Conservation (phyloP, 2,888 invertebrate genomes). For the Pilophorus perplexus region DNA sequence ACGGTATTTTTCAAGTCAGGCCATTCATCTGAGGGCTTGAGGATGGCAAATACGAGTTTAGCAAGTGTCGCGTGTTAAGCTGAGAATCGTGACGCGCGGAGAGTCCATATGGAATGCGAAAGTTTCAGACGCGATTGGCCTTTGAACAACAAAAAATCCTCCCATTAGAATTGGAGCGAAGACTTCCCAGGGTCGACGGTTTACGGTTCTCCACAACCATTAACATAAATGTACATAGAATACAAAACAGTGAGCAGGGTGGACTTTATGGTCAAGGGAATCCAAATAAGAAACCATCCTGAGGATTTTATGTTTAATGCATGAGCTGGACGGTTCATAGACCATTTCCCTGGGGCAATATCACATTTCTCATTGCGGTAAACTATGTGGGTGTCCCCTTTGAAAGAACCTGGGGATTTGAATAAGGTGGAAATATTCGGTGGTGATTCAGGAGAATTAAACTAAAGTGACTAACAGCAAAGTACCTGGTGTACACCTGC, state of each 20-base stretch:
- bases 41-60: too few relatives aligned
- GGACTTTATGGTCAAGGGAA: constrained; percentile 37
- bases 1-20: too few relatives aligned
- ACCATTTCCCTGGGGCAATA: constrained; percentile 28
- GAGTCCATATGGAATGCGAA: background rate
- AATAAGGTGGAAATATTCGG: too few relatives aligned
- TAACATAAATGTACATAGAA: constrained; percentile 39
- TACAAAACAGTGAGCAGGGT: constrained; percentile 31
- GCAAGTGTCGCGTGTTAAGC: too few relatives aligned
- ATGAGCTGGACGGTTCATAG: constrained; percentile 27
- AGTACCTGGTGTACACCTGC: too few relatives aligned
- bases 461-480: too few relatives aligned
- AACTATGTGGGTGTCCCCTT: constrained; percentile 23
- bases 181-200: constrained; percentile 28
- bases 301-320: constrained; percentile 30
- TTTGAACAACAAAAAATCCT: background rate
- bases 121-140: background rate
- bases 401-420: too few relatives aligned
- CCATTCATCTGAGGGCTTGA: too few relatives aligned
- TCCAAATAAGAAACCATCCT: constrained; percentile 34
- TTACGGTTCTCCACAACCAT: constrained; percentile 34
- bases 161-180: constrained; percentile 35
- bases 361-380: constrained; percentile 23
- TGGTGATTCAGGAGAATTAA: too few relatives aligned
- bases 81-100: background rate